These are phyloP conservation scores for Anagyrus pseudococci DNA, from an alignment of 2,888 invertebrate genomes.

Conservation along the genomic window DNA sequence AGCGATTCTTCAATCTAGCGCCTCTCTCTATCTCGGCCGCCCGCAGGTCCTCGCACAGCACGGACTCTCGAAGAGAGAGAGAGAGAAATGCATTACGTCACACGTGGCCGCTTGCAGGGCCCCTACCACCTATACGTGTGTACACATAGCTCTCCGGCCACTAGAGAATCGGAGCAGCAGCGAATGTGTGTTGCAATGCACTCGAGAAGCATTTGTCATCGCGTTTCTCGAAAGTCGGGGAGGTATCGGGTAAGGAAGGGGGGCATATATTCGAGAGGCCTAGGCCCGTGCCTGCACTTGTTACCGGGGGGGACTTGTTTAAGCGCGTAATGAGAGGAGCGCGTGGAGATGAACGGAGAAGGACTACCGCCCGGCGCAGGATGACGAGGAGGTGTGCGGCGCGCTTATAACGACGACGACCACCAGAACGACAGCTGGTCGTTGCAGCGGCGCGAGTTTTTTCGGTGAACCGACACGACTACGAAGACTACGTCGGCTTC, in stretches of 20 bases:
- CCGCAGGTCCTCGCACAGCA: too few species aligned
- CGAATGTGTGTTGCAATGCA: too few species aligned
- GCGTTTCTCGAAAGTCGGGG: too few species aligned
- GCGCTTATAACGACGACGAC: neutral
- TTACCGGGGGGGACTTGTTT: constrained; percentile 27
- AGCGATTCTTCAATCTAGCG: constrained; percentile 39
- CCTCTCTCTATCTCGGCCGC: constrained; percentile 10
- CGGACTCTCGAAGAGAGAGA: too few species aligned
- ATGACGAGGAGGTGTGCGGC: neutral
- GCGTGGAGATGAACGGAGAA: neutral
- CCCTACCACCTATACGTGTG: too few species aligned
- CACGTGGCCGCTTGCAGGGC: too few species aligned
- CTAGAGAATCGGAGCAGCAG: too few species aligned
- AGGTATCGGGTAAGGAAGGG: neutral
- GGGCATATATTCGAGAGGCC: neutral
- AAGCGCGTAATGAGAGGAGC: constrained; percentile 24
- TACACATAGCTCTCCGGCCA: too few species aligned
- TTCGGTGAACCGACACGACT: neutral
- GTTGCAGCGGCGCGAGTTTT: constrained; percentile 17
- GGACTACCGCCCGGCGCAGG: neutral
- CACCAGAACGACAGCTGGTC: constrained; percentile 27
- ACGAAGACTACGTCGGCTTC: neutral
- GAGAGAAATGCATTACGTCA: too few species aligned
- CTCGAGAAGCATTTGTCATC: too few species aligned
- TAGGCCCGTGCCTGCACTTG: constrained; percentile 3